Conservation (phyloP, 2,888 invertebrate genomes). For the Pelosia muscerda region DNA sequence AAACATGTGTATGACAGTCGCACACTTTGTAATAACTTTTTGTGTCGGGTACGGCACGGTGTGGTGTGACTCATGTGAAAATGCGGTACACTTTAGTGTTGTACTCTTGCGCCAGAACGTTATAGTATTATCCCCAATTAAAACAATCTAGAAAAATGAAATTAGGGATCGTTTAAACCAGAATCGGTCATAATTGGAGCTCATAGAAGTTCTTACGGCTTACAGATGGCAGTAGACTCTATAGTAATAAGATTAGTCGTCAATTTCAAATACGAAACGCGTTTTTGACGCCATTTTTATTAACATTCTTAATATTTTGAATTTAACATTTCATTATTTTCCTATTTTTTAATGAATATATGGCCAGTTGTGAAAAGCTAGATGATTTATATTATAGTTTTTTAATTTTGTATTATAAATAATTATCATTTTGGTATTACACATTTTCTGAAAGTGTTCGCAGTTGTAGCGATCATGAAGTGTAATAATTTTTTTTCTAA, state of each 20-base stretch:
- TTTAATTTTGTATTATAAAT: neutral
- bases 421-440: neutral
- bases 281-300: neutral
- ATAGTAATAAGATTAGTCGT: neutral
- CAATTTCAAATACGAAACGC: neutral
- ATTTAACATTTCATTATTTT: neutral
- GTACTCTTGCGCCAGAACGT: too few relatives aligned
- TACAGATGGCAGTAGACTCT: neutral
- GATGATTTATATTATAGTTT: neutral
- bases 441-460: neutral
- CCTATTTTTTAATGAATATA: neutral
- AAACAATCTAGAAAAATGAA: neutral
- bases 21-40: too few relatives aligned
- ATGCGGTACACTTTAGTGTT: too few relatives aligned
- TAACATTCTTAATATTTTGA: neutral
- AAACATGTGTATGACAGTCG: too few relatives aligned
- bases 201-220: neutral
- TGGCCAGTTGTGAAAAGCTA: slow-evolving; percentile 3
- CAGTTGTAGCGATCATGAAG: neutral
- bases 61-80: too few relatives aligned
- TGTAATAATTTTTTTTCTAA: neutral
- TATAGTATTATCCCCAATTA: too few relatives aligned
- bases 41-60: too few relatives aligned
- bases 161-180: neutral
- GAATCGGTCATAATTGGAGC: neutral